Evolutionary conservation across 2,888 invertebrate species (phyloP).

Genomic region (Miltochrista miniata): DNA sequence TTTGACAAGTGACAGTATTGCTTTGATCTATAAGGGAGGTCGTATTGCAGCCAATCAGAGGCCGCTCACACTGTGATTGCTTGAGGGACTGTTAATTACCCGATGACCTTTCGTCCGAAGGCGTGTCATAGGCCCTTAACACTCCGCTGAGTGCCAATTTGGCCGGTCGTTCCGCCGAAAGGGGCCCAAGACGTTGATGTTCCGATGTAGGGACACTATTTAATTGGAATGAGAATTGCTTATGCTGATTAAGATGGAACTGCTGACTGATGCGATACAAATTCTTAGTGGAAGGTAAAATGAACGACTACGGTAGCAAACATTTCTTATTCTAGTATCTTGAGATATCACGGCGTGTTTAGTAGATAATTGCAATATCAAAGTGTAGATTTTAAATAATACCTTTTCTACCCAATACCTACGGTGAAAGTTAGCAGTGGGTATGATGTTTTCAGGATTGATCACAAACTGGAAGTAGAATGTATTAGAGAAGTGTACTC

Average conservation of each 20-base stretch:
- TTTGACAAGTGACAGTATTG: conserved; percentile 69
- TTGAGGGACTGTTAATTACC: conserved; percentile 79
- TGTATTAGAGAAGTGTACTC: no score
- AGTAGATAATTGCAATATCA: no score
- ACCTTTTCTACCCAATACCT: no score
- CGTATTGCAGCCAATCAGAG: conserved; percentile 72
- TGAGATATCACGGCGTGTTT: no score
- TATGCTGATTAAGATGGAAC: conserved; percentile 25
- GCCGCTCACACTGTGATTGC: conserved; percentile 69
- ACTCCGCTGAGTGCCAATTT: conserved; percentile 69
- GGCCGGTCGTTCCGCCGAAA: conserved; percentile 41
- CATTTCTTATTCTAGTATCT: no score
- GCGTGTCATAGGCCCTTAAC: conserved; percentile 65
- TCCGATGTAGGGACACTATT: conserved; percentile 33
- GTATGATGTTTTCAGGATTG: no score
- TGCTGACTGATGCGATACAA: conserved; percentile 7
- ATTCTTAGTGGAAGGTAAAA: background rate
- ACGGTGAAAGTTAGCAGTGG: no score
- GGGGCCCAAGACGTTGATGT: conserved; percentile 39
- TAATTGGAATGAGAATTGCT: conserved; percentile 38
- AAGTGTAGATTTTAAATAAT: no score
- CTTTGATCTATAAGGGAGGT: conserved; percentile 67
- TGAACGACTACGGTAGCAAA: background rate
- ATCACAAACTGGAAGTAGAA: no score
- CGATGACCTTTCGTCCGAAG: conserved; percentile 71